Base-by-base conservation (phyloP, 2,113 vertebrate species). In the Hippocampus comes region DNA sequence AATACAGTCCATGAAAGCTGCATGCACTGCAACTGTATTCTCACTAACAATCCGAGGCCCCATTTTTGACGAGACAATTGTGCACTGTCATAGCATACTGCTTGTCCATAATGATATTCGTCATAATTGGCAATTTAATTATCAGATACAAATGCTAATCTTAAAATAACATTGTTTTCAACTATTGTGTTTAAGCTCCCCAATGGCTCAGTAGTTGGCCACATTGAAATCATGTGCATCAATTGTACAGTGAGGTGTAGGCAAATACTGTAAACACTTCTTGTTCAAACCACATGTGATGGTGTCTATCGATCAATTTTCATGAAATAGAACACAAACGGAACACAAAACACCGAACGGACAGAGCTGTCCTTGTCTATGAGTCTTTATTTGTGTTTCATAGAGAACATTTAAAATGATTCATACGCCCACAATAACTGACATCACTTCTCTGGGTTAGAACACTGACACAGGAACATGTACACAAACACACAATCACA, bases 361-460 rank as follows among this genome's bases (percentile, higher is more conserved):
- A 71, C 51, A 34, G 72, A 82, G 48, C 23, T 75, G 18, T 18
- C 60, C 74, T 80, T 85, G 79, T 88, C 87, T 90, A 88, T 88
- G 82, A 82, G 76, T 90, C 87, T 93, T 94, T 93, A 92, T 93
- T 92, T 79, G 83, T 91, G 90, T 89, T 89, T 89, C 86, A 92
- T 91, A 88, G 89, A 90, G 89, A 92, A 93, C 93, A 94, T 89
- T 90, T 92, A 87, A 91, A 91, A 92, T 89, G 90, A 85, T 92
- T 88, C 84, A 87, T 85, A 92, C 87, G 75, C 87, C 86, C 87
- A 93, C 91, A 90, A 89, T 79, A 92, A 92, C 89, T 86, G 89
- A 94, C 91, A 90, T 87, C 88, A 91, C 88, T 86, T 88, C 85
- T 91, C 87, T 88, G 87, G 79, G 84, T 86, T 91, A 83, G 86